Conservation (phyloP, 1,140 invertebrate species). For the Drosophila littoralis region DNA sequence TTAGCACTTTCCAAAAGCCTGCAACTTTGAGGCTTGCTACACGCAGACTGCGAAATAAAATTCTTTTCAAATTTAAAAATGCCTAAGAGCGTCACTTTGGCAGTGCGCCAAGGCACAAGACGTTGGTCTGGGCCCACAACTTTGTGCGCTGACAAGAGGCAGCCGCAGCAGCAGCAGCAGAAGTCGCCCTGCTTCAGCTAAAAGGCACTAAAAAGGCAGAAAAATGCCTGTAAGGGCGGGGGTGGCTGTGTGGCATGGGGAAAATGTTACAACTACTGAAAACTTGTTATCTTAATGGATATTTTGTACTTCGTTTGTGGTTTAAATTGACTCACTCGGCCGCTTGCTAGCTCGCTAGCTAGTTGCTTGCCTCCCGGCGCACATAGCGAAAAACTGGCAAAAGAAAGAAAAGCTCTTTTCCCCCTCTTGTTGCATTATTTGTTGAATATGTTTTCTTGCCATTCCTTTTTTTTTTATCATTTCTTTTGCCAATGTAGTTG, state of each 20-base stretch:
- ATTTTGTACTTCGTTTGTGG: conserved; percentile 82
- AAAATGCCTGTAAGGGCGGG: conserved; percentile 29
- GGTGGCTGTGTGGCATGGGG: conserved; percentile 15
- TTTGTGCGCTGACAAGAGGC: conserved; percentile 51
- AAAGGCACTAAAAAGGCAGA: conserved; percentile 62
- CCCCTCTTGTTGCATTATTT: conserved; percentile 41
- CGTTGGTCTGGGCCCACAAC: conserved; percentile 47
- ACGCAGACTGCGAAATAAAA: conserved; percentile 54
- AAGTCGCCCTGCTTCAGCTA: conserved; percentile 33
- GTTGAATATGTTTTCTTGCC: conserved; percentile 13
- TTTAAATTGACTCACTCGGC: conserved; percentile 75
- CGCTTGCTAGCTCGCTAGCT: conserved; percentile 28
- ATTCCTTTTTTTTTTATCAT: background rate
- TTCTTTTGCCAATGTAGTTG: conserved; percentile 17
- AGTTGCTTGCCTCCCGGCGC: conserved; percentile 25
- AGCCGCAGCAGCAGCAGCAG: conserved; percentile 17
- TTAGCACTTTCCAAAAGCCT: conserved; percentile 16
- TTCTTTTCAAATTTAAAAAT: conserved; percentile 76
- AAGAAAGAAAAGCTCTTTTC: conserved; percentile 22
- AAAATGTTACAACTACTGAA: conserved; percentile 81
- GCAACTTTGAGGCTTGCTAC: conserved; percentile 18
- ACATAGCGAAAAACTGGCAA: conserved; percentile 10
- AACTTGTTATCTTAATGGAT: conserved; percentile 83
- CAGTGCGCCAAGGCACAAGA: conserved; percentile 61
- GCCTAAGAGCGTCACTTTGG: conserved; percentile 81